phyloP scores from a whole-genome alignment of 2,113 vertebrate species.

The Tragelaphus imberbis region DNA sequence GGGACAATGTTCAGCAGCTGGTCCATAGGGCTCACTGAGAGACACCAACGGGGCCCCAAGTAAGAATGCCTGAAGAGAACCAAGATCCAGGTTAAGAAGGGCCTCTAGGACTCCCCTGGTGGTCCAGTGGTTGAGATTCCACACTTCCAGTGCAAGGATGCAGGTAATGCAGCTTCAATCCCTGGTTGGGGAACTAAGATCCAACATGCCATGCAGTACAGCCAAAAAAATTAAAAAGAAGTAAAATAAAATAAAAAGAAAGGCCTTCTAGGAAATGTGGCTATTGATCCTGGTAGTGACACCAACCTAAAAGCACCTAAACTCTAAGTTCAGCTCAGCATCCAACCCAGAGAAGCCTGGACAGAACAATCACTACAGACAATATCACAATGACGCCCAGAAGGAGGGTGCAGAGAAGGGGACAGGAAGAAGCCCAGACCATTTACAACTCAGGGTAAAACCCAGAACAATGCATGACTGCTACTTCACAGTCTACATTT shows the following conservation, averaged over 20 bases:
- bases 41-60: background rate
- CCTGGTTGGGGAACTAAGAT: background rate
- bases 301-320: background rate
- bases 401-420: background rate
- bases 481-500: background rate
- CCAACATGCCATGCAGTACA: background rate
- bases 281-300: background rate
- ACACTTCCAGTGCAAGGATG: background rate
- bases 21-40: background rate
- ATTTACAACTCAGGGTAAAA: background rate
- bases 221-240: background rate
- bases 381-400: background rate
- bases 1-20: background rate
- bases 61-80: background rate
- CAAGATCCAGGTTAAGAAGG: background rate
- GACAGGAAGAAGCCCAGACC: background rate
- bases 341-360: background rate
- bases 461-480: background rate
- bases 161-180: background rate
- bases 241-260: background rate
- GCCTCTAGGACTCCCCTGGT: background rate
- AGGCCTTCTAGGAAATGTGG: background rate
- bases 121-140: background rate
- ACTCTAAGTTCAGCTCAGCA: background rate
- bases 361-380: background rate